Evolutionary conservation across 2,797 vertebrate species (phyloP).

Genomic region (Muraenolepis orangiensis): DNA sequence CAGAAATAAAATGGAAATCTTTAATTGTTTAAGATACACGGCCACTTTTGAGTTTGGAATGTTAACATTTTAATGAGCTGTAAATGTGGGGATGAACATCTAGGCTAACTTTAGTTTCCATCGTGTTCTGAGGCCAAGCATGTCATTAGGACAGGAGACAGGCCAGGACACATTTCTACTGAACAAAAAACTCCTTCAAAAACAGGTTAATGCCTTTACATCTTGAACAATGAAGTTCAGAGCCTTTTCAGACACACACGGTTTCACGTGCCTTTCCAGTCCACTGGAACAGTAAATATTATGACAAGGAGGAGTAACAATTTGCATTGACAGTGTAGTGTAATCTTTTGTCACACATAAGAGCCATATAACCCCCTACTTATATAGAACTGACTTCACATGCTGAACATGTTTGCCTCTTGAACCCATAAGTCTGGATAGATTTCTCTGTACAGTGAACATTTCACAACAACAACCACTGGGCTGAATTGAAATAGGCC

Average conservation of each 20-base stretch:
- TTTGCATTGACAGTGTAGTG: too few species aligned
- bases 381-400: too few species aligned
- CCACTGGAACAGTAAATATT: neutral
- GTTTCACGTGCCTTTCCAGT: neutral
- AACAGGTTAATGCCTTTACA: neutral
- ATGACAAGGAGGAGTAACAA: neutral
- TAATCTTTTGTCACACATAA: too few species aligned
- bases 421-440: too few species aligned
- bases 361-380: too few species aligned
- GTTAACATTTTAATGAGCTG: neutral
- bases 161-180: neutral
- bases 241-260: neutral
- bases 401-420: too few species aligned
- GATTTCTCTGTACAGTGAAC: too few species aligned
- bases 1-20: neutral
- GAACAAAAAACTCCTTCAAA: neutral
- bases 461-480: too few species aligned
- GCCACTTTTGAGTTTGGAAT: neutral
- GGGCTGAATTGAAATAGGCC: too few species aligned
- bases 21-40: neutral
- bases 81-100: neutral
- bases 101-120: neutral
- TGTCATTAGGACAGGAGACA: neutral
- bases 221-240: neutral
- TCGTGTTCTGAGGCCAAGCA: neutral